These are phyloP conservation scores for Mactra quadrangularis DNA, from an alignment of 1,140 invertebrate species.

Conservation along the genomic window DNA sequence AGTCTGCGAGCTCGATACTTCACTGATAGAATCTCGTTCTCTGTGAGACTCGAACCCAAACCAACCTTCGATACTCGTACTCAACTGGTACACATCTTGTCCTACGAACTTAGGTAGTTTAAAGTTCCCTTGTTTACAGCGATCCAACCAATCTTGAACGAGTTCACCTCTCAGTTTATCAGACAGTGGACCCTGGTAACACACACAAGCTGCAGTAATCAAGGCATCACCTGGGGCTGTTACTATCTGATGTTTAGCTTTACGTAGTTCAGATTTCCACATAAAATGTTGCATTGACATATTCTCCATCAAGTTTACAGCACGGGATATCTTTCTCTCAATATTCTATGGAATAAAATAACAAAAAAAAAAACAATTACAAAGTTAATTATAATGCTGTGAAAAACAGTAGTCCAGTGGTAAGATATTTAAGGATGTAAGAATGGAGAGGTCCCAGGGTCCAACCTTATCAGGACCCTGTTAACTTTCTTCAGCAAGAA, in stretches of 20 bases:
- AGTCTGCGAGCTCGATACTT: constrained; percentile 62
- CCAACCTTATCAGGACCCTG: too few species aligned
- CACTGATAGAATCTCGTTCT: constrained; percentile 65
- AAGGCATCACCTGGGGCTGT: constrained; percentile 79
- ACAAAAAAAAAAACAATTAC: not conserved
- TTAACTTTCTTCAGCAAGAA: too few species aligned
- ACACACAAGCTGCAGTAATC: constrained; percentile 79
- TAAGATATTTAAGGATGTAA: too few species aligned
- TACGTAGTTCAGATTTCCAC: constrained; percentile 80
- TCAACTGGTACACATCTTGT: constrained; percentile 65
- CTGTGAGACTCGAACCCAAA: constrained; percentile 58
- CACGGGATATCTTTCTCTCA: constrained; percentile 78
- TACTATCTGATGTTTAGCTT: constrained; percentile 73
- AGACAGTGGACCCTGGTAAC: constrained; percentile 81
- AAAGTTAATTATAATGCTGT: not conserved
- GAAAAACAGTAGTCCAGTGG: not conserved
- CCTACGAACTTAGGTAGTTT: constrained; percentile 59
- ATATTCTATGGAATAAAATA: constrained; percentile 74
- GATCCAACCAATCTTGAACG: constrained; percentile 71
- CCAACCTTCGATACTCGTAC: constrained; percentile 62
- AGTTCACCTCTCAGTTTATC: constrained; percentile 76
- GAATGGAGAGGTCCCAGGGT: too few species aligned
- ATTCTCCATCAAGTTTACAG: constrained; percentile 80
- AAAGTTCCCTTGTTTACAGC: constrained; percentile 75
- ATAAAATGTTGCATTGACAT: constrained; percentile 81